phyloP scores from a whole-genome alignment of 2,797 vertebrate genomes.

The Pseudocheirus occidentalis region DNA sequence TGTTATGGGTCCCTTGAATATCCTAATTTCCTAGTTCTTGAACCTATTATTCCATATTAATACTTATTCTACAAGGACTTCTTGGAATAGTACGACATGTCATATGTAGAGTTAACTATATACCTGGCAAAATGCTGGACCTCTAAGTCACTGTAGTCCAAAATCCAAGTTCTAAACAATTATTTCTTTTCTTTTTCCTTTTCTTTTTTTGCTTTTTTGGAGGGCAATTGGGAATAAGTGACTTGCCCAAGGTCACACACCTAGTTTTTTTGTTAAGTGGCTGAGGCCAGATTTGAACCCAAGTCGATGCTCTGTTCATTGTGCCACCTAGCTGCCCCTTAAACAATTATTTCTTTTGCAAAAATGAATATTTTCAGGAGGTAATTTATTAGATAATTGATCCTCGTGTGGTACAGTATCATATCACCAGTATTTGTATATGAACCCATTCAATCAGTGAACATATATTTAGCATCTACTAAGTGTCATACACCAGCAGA shows the following conservation, averaged over 20 bases:
- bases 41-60: neutral
- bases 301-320: too few relatives aligned
- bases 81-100: neutral
- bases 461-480: neutral
- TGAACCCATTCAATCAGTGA: neutral
- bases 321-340: too few relatives aligned
- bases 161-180: neutral
- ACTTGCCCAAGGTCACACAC: too few relatives aligned
- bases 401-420: neutral
- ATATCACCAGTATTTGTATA: neutral
- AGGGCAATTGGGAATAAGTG: too few relatives aligned
- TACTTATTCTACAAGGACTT: neutral
- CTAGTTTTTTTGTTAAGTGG: too few relatives aligned
- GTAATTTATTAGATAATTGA: neutral
- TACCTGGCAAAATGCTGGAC: neutral
- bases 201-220: too few relatives aligned
- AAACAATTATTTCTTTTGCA: neutral
- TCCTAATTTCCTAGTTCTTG: neutral
- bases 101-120: neutral
- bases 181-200: too few relatives aligned
- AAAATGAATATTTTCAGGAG: neutral
- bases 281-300: too few relatives aligned
- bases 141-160: neutral
- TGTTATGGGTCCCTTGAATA: neutral
- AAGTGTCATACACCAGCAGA: too few relatives aligned